These are phyloP conservation scores for Tribolium freemani DNA, from an alignment of 2,888 invertebrate genomes.

Conservation along the genomic window DNA sequence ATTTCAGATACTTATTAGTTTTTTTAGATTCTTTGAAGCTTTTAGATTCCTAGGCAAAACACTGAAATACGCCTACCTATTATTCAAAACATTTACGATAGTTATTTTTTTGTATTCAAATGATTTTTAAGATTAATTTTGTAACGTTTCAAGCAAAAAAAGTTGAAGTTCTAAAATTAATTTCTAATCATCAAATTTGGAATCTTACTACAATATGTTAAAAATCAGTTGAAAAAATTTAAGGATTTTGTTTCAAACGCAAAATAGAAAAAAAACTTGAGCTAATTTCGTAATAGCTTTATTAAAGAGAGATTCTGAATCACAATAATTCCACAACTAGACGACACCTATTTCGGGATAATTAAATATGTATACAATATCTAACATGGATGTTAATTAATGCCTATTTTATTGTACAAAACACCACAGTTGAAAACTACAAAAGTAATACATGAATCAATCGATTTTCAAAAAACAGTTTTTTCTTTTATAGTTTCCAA, in stretches of 20 bases:
- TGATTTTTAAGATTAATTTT: no score
- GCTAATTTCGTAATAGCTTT: constrained; percentile 13
- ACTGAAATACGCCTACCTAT: no score
- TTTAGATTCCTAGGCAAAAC: no score
- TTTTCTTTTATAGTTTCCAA: constrained; percentile 31
- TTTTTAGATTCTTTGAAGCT: no score
- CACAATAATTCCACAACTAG: constrained; percentile 42
- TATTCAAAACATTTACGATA: no score
- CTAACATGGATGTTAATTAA: constrained; percentile 21
- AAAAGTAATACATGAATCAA: not conserved
- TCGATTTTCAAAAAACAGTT: constrained; percentile 4
- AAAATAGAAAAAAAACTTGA: not conserved
- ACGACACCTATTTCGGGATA: constrained; percentile 24
- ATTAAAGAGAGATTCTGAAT: constrained; percentile 33
- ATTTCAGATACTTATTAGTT: no score
- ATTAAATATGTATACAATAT: constrained; percentile 10
- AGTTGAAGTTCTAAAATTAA: no score
- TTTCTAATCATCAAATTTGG: no score
- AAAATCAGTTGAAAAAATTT: no score
- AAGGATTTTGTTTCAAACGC: not conserved
- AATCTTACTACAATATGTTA: no score
- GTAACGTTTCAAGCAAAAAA: no score
- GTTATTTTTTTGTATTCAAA: no score
- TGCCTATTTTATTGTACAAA: constrained; percentile 3
- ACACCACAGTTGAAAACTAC: constrained; percentile 25